Percentiles rank a stretch among this genome's conserved stretches.
These are phyloP conservation scores for Hydra vulgaris DNA, from an alignment of 30 jellyfish, hydroid and myxozoan genomes.

Conservation along the genomic window DNA sequence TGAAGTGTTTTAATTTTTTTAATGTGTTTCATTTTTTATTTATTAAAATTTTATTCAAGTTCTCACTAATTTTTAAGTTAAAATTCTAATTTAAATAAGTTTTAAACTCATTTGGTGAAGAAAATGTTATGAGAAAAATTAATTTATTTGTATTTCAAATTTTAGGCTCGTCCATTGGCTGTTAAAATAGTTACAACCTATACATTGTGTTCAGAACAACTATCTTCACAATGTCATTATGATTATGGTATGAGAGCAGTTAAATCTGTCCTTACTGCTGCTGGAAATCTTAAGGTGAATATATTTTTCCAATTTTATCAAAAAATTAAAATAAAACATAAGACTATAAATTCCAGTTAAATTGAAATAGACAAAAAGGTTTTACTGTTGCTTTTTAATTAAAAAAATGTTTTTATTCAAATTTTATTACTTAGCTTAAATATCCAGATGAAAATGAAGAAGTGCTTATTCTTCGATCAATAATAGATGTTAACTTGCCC, in stretches of 20 bases:
- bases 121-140: no score
- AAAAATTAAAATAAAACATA: no score
- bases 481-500: constrained; percentile 96
- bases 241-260: constrained; percentile 99
- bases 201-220: constrained; percentile 88
- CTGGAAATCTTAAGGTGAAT: constrained; percentile 92
- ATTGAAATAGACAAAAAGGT: not conserved
- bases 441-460: constrained; percentile 96
- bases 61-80: not conserved
- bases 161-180: constrained; percentile 98
- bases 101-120: no score
- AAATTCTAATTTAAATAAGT: no score
- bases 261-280: constrained; percentile 95
- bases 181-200: constrained; percentile 97
- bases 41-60: not conserved
- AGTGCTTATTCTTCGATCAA: constrained; percentile 71
- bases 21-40: not conserved
- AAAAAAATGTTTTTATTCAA: not conserved
- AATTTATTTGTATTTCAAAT: no score
- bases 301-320: no score
- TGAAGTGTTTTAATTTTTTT: not conserved
- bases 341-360: not conserved
- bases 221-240: constrained; percentile 93
- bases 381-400: not conserved
- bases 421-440: constrained; percentile 46